These are phyloP conservation scores for Brenthis hecate DNA, from an alignment of 2,888 invertebrate species.

Conservation along the genomic window DNA sequence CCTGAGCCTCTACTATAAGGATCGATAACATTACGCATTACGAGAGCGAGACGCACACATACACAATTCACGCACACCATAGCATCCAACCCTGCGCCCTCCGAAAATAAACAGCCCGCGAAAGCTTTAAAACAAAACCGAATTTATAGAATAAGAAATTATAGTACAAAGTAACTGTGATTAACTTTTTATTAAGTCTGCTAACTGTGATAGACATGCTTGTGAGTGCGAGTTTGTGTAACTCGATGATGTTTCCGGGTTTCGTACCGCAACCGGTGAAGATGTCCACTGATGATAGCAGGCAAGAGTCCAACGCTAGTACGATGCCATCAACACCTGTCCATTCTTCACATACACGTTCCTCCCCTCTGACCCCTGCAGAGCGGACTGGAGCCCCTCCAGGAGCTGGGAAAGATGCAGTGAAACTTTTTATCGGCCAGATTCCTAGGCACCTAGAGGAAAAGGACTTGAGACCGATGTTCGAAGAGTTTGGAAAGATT, in stretches of 20 bases:
- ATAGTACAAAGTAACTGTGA: slow-evolving; percentile 66
- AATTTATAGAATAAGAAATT: slow-evolving; percentile 75
- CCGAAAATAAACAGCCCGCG: slow-evolving; percentile 67
- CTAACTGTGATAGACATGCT: slow-evolving; percentile 69
- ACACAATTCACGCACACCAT: slow-evolving; percentile 58
- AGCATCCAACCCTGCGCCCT: slow-evolving; percentile 55
- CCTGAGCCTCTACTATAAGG: slow-evolving; percentile 73
- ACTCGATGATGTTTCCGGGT: slow-evolving; percentile 64
- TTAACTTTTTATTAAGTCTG: slow-evolving; percentile 36
- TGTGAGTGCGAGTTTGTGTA: slow-evolving; percentile 67
- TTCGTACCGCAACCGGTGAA: slow-evolving; percentile 56
- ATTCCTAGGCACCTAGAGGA: slow-evolving; percentile 95
- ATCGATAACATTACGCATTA: slow-evolving; percentile 83
- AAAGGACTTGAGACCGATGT: slow-evolving; percentile 93
- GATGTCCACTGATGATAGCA: slow-evolving; percentile 45
- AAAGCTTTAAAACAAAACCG: slow-evolving; percentile 78
- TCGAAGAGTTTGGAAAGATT: slow-evolving; percentile 96
- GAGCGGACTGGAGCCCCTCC: slow-evolving; percentile 74
- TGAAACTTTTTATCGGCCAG: slow-evolving; percentile 96
- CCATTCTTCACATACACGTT: slow-evolving; percentile 53
- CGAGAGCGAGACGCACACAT: slow-evolving; percentile 59
- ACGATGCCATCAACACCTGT: slow-evolving; percentile 76
- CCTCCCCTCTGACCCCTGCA: slow-evolving; percentile 68
- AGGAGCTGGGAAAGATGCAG: slow-evolving; percentile 80
- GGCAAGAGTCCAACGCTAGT: slow-evolving; percentile 56